These are phyloP conservation scores for Desmodus rotundus DNA, from an alignment of 2,113 vertebrate genomes.

Conservation along the genomic window DNA sequence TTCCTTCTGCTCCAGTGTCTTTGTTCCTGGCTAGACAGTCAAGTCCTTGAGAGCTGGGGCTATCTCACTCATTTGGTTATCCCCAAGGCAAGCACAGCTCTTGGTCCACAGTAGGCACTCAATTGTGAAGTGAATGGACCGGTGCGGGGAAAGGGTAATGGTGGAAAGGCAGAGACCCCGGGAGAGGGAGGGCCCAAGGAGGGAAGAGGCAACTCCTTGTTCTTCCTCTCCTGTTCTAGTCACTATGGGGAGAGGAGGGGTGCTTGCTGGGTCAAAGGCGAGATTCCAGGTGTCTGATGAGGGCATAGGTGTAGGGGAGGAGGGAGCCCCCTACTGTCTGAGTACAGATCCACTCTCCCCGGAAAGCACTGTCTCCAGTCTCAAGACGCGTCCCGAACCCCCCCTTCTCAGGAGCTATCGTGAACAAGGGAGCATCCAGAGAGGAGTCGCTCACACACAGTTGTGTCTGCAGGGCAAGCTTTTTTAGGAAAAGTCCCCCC, in stretches of 20 bases:
- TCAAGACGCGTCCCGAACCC: neutral
- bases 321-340: neutral
- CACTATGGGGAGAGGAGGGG: neutral
- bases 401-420: neutral
- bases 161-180: neutral
- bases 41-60: neutral
- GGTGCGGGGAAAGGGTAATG: too few relatives aligned
- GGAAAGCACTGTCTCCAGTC: neutral
- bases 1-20: neutral
- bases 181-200: neutral
- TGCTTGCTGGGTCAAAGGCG: neutral
- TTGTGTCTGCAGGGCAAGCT: neutral
- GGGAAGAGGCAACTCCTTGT: neutral
- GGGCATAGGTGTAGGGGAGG: too few relatives aligned
- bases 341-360: neutral
- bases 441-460: neutral
- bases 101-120: neutral
- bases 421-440: neutral
- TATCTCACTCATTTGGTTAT: neutral
- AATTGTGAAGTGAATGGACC: neutral
- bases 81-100: neutral
- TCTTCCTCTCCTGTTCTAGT: neutral
- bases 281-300: neutral
- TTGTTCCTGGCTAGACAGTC: neutral
- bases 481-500: neutral